These are phyloP conservation scores for Smittia sp. DNA, from an alignment of 2,888 invertebrate species.

Conservation along the genomic window DNA sequence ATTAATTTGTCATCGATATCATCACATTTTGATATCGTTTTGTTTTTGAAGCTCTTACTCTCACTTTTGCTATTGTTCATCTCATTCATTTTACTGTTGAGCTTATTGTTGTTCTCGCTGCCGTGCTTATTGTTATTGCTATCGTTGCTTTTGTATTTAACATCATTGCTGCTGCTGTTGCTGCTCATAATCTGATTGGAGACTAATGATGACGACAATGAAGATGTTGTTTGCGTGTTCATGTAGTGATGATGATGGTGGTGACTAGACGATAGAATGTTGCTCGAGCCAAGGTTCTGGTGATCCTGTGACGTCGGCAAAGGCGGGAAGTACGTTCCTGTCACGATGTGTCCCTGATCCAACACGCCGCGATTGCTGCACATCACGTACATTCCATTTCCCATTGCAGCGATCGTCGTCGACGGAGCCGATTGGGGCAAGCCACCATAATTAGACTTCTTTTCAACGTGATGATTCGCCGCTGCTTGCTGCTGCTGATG, in stretches of 20 bases:
- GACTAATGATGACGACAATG: slow-evolving; percentile 44
- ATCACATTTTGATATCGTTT: slow-evolving; percentile 27
- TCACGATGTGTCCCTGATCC: slow-evolving; percentile 78
- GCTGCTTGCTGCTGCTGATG: slow-evolving; percentile 48
- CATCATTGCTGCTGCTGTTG: slow-evolving; percentile 14
- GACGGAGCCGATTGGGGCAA: slow-evolving; percentile 52
- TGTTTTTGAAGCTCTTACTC: slow-evolving; percentile 33
- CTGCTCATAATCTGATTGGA: slow-evolving; percentile 46
- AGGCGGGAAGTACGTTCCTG: slow-evolving; percentile 87
- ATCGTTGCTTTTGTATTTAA: slow-evolving; percentile 32
- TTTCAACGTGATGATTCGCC: slow-evolving; percentile 49
- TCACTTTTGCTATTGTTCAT: slow-evolving; percentile 38
- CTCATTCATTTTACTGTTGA: slow-evolving; percentile 15
- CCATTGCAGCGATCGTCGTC: slow-evolving; percentile 75
- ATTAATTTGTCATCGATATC: slow-evolving; percentile 41
- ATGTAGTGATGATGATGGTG: slow-evolving; percentile 42
- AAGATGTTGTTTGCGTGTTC: slow-evolving; percentile 46
- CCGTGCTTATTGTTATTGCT: slow-evolving; percentile 36
- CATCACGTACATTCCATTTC: slow-evolving; percentile 81
- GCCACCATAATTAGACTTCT: slow-evolving; percentile 32
- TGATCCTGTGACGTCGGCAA: slow-evolving; percentile 80
- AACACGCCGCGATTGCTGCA: slow-evolving; percentile 78
- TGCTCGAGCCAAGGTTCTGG: slow-evolving; percentile 59
- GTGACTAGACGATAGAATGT: slow-evolving; percentile 46
- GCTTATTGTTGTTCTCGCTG: slow-evolving; percentile 35